Conservation (phyloP, 2,888 invertebrate species). For the Drosophila basisetae region DNA sequence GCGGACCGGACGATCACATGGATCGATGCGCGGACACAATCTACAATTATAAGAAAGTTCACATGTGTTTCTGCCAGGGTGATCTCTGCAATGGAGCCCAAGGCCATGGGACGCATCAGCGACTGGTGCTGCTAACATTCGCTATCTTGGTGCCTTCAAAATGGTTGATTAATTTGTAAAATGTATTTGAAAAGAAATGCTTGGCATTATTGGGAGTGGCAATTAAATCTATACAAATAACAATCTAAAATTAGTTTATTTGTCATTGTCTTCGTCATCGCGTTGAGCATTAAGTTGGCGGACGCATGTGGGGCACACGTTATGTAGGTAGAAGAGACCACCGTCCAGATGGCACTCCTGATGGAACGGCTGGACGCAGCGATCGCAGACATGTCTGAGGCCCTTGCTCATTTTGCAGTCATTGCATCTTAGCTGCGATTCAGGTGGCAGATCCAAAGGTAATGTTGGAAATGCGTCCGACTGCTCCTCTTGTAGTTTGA, state of each 20-base stretch:
- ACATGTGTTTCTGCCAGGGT: slow-evolving; percentile 96
- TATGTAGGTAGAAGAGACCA: neutral
- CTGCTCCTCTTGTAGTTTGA: too few relatives aligned
- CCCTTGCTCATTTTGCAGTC: slow-evolving; percentile 18
- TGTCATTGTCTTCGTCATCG: neutral
- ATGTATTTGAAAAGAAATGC: slow-evolving; percentile 2
- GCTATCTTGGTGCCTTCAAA: neutral
- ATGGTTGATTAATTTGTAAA: neutral
- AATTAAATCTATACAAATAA: neutral
- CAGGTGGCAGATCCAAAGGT: neutral
- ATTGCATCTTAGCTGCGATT: slow-evolving; percentile 1
- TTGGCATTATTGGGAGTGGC: neutral
- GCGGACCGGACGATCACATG: slow-evolving; percentile 95
- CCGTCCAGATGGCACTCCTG: slow-evolving; percentile 19
- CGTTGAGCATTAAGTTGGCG: neutral
- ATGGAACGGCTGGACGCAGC: slow-evolving; percentile 20
- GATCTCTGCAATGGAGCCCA: slow-evolving; percentile 91
- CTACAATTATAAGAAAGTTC: slow-evolving; percentile 92
- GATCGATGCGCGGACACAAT: slow-evolving; percentile 95
- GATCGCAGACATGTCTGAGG: slow-evolving; percentile 18
- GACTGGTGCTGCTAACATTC: neutral
- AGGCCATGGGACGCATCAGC: neutral
- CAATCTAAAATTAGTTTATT: neutral
- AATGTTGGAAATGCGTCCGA: too few relatives aligned
- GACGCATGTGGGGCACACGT: slow-evolving; percentile 4